A percentile compares a stretch with the other conserved stretches of the same genome.
phyloP scores from a whole-genome alignment of 1,140 invertebrate species.

The Drusus annulatus region DNA sequence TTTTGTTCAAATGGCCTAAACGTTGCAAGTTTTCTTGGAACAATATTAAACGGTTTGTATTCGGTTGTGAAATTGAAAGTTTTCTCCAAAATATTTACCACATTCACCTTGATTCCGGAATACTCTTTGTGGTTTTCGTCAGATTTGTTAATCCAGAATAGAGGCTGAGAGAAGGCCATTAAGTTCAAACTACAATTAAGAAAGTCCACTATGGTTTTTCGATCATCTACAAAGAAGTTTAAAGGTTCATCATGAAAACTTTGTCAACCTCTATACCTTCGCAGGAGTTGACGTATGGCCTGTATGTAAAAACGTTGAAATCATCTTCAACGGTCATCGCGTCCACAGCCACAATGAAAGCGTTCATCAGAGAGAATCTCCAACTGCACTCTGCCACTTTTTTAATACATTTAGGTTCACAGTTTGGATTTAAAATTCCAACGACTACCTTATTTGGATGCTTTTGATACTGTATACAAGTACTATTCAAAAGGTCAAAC shows the following conservation, averaged over 20 bases:
- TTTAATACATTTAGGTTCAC: neutral
- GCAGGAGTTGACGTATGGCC: constrained; percentile 6
- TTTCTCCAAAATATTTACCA: neutral
- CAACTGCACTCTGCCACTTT: constrained; percentile 5
- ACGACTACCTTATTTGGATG: constrained; percentile 16
- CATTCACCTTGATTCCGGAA: constrained; percentile 4
- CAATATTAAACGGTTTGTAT: neutral
- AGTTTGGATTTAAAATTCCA: neutral
- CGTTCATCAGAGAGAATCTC: constrained; percentile 24
- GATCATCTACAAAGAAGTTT: neutral
- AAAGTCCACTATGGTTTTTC: neutral
- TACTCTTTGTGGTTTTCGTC: neutral
- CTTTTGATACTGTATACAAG: constrained; percentile 8
- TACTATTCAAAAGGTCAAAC: neutral
- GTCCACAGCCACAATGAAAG: constrained; percentile 22
- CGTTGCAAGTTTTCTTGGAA: no score
- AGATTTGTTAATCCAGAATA: neutral
- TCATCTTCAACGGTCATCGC: neutral
- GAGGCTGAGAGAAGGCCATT: neutral
- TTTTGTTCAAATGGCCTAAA: neutral
- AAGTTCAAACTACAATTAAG: constrained; percentile 17
- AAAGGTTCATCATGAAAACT: neutral
- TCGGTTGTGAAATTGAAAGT: constrained; percentile 1
- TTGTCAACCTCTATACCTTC: neutral
- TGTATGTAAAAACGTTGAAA: constrained; percentile 24